Evolutionary conservation across 2,888 invertebrate species (phyloP).

Genomic region (Chloromyia formosa): DNA sequence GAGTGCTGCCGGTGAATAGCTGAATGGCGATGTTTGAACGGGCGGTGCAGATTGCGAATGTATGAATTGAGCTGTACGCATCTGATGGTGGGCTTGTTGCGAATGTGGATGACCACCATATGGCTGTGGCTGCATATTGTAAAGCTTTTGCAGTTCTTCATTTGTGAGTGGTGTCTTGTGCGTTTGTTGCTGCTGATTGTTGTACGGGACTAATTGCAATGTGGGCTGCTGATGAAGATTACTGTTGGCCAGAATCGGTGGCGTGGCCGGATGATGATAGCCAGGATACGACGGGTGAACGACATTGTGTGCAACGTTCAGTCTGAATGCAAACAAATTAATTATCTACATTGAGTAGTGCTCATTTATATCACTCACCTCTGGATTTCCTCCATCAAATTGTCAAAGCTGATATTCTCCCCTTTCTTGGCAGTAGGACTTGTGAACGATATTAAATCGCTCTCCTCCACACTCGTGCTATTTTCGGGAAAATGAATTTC

Average conservation of each 20-base stretch:
- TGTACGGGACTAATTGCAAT: conserved; percentile 54
- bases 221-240: conserved; percentile 19
- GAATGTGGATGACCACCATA: conserved; percentile 26
- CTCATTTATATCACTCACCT: conserved; percentile 59
- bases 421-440: conserved; percentile 70
- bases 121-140: conserved; percentile 57
- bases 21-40: conserved; percentile 50
- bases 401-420: conserved; percentile 68
- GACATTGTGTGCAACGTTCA: conserved; percentile 41
- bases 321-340: conserved; percentile 34
- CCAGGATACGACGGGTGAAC: conserved; percentile 54
- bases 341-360: background rate
- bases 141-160: conserved; percentile 60
- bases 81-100: background rate
- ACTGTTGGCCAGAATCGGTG: conserved; percentile 43
- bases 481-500: conserved; percentile 50
- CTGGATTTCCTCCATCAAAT: conserved; percentile 69
- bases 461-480: conserved; percentile 13
- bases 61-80: conserved; percentile 14
- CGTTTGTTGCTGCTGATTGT: conserved; percentile 53
- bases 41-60: conserved; percentile 44
- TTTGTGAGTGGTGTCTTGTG: conserved; percentile 57
- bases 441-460: conserved; percentile 77
- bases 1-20: conserved; percentile 53
- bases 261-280: conserved; percentile 54